Percentiles rank a stretch among this genome's conserved stretches.
These are phyloP conservation scores for Caenorhabditis sinica DNA, from an alignment of 2,888 invertebrate species.

Conservation along the genomic window DNA sequence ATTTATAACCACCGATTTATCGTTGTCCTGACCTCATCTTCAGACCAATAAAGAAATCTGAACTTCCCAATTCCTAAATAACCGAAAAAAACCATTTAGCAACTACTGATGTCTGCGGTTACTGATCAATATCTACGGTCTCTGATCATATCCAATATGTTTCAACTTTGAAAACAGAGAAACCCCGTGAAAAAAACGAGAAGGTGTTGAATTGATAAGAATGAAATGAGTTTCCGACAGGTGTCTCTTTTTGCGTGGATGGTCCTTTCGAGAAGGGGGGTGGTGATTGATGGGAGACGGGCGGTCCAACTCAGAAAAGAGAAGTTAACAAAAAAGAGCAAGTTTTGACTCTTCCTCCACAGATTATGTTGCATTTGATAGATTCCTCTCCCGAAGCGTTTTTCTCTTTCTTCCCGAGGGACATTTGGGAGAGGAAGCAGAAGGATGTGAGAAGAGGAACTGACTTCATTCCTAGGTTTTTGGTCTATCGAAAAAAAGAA, in stretches of 20 bases:
- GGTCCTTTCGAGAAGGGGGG: conserved; percentile 36
- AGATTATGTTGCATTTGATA: conserved; percentile 65
- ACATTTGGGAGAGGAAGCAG: conserved; percentile 24
- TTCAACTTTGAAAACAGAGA: neutral
- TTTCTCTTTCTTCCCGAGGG: conserved; percentile 25
- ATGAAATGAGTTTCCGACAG: conserved; percentile 32
- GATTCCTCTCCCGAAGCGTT: conserved; percentile 30
- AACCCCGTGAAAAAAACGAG: neutral
- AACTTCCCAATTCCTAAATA: too few species aligned
- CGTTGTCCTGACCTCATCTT: too few species aligned
- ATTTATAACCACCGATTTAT: too few species aligned
- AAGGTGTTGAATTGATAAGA: conserved; percentile 55
- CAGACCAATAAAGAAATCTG: too few species aligned
- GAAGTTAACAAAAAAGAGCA: neutral
- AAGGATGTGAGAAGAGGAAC: conserved; percentile 6
- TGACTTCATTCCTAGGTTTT: conserved; percentile 36
- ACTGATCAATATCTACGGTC: too few species aligned
- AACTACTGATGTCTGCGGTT: too few species aligned
- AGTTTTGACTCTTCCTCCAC: conserved; percentile 24
- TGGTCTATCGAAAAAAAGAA: conserved; percentile 30
- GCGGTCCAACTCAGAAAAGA: conserved; percentile 12
- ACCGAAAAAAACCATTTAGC: too few species aligned
- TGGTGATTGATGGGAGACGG: conserved; percentile 51
- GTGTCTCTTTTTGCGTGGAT: conserved; percentile 36
- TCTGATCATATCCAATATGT: neutral